Evolutionary conservation across 2,797 vertebrate genomes (phyloP).

Genomic region (Cuculus canorus): DNA sequence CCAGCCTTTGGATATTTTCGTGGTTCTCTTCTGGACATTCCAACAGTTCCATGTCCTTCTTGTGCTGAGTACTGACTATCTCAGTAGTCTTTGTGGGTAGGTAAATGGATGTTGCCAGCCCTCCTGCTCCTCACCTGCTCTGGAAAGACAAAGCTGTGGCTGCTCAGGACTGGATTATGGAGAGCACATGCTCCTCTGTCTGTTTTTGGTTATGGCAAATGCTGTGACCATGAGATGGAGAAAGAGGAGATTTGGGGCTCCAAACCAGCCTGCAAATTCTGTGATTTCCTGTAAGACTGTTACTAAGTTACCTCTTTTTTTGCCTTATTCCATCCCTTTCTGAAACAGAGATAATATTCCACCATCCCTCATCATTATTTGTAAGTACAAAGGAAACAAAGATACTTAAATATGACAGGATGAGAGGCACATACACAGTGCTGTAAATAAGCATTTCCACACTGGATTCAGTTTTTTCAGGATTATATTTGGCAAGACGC

Average conservation of each 20-base stretch:
- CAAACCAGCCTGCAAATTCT: background rate
- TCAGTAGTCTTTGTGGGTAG: background rate
- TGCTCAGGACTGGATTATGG: background rate
- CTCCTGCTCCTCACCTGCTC: background rate
- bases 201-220: background rate
- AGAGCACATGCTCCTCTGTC: background rate
- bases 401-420: background rate
- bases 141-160: background rate
- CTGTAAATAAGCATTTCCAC: background rate
- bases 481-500: background rate
- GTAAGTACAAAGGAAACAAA: background rate
- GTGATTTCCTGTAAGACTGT: accelerated
- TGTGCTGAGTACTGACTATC: background rate
- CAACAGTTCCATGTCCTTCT: too few relatives aligned
- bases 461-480: background rate
- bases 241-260: background rate
- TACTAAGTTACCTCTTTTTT: background rate
- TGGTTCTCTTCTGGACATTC: too few relatives aligned
- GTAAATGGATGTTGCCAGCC: background rate
- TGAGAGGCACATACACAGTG: background rate
- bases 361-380: background rate
- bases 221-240: accelerated
- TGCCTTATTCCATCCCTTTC: background rate
- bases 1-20: too few relatives aligned
- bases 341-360: background rate